A percentile compares a stretch with the other conserved stretches of the same genome.
These are phyloP conservation scores for Drosophila parthenogenetica DNA, from an alignment of 2,888 invertebrate genomes.

Conservation along the genomic window DNA sequence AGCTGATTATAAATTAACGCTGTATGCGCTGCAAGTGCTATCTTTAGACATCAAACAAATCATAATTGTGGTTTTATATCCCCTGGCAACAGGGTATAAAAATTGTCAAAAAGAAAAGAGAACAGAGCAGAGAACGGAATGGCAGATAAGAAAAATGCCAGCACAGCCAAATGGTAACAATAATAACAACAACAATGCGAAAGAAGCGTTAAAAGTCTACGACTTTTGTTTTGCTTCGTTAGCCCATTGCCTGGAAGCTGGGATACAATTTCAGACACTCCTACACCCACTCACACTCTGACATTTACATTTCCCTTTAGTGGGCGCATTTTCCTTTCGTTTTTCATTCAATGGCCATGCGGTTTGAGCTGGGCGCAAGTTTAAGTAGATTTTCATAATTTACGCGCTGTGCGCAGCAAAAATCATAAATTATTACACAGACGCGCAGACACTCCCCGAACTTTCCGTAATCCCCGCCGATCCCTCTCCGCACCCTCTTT, in stretches of 20 bases:
- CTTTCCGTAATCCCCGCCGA: no score
- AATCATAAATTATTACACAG: slow-evolving; percentile 74
- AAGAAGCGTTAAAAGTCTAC: slow-evolving; percentile 40
- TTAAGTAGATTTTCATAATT: slow-evolving; percentile 81
- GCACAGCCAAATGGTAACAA: slow-evolving; percentile 31
- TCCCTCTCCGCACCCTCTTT: not conserved
- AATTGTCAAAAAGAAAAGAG: slow-evolving; percentile 48
- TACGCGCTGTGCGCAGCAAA: slow-evolving; percentile 65
- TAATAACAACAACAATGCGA: slow-evolving; percentile 14
- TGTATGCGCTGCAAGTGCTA: slow-evolving; percentile 25
- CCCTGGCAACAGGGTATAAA: slow-evolving; percentile 51
- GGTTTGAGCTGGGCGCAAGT: slow-evolving; percentile 61
- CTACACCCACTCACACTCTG: not conserved
- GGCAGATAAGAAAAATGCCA: slow-evolving; percentile 52
- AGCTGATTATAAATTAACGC: slow-evolving; percentile 46
- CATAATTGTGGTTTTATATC: slow-evolving; percentile 35
- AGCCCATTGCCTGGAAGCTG: slow-evolving; percentile 43
- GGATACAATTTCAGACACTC: slow-evolving; percentile 20
- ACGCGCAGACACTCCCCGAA: slow-evolving; percentile 4
- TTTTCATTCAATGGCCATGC: slow-evolving; percentile 25
- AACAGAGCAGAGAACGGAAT: slow-evolving; percentile 17
- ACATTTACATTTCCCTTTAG: slow-evolving; percentile 2
- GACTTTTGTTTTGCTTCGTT: slow-evolving; percentile 76
- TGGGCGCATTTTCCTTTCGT: not conserved
- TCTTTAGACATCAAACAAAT: slow-evolving; percentile 46